phyloP scores from a whole-genome alignment of 2,113 vertebrate genomes.

The Formicarius rufipectus region DNA sequence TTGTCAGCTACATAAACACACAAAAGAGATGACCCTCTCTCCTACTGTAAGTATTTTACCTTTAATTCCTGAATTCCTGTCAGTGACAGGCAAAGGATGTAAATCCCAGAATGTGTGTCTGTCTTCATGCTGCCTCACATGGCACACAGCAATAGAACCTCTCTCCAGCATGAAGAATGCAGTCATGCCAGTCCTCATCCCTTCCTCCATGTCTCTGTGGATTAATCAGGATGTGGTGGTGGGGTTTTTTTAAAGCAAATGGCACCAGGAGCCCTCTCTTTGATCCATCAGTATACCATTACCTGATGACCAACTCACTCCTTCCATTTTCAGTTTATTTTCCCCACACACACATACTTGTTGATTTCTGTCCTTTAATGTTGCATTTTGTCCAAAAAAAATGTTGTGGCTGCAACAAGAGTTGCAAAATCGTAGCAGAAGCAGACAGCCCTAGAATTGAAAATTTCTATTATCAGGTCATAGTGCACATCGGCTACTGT shows the following conservation, averaged over 20 bases:
- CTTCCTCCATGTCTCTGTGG: background rate
- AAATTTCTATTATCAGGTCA: background rate
- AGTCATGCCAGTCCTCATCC: background rate
- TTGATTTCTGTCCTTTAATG: background rate
- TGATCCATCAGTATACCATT: background rate
- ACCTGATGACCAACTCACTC: background rate
- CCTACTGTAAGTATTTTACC: background rate
- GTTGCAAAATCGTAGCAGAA: background rate
- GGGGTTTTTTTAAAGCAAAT: background rate
- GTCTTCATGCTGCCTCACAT: background rate
- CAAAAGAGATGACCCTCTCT: background rate
- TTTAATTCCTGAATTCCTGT: background rate
- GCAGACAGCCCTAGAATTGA: background rate
- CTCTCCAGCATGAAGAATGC: background rate
- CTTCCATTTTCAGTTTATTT: background rate
- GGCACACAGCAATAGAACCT: background rate
- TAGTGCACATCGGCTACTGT: background rate
- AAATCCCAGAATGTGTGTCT: background rate
- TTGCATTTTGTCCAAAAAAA: background rate
- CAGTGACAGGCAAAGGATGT: background rate
- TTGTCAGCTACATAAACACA: background rate
- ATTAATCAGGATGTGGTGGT: background rate
- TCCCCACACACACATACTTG: rapidly evolving
- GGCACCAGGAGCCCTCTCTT: background rate
- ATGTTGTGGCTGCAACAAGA: background rate